A percentile compares a stretch with the other conserved stretches of the same genome.
phyloP scores from a whole-genome alignment of 2,113 vertebrate species.

The Clarias macrocephalus region DNA sequence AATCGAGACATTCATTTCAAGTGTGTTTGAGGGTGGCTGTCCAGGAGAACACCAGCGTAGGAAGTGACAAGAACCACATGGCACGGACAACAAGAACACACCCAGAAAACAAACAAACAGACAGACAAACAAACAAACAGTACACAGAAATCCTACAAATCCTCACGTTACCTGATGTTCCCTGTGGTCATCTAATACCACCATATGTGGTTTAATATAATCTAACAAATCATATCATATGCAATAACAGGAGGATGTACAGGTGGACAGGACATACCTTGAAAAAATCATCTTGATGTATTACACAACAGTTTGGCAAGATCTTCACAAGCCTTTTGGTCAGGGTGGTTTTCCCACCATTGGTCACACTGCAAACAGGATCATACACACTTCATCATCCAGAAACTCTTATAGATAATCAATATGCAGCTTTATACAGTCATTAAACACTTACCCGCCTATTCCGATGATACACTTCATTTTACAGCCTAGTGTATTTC shows the following conservation, averaged over 20 bases:
- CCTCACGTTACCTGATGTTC: slow-evolving; percentile 14
- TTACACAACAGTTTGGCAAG: slow-evolving; percentile 79
- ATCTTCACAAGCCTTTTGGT: slow-evolving; percentile 72
- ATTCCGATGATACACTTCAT: slow-evolving; percentile 80
- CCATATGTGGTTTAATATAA: not conserved
- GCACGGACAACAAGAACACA: slow-evolving; percentile 60
- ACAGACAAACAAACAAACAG: not conserved
- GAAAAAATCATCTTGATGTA: slow-evolving; percentile 82
- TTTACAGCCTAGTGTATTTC: slow-evolving; percentile 52
- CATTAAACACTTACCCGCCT: slow-evolving; percentile 69
- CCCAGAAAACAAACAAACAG: slow-evolving; percentile 14
- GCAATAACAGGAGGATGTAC: not conserved
- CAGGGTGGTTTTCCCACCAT: slow-evolving; percentile 81
- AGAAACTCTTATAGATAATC: not conserved
- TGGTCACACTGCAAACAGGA: slow-evolving; percentile 73
- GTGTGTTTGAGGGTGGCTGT: slow-evolving; percentile 66
- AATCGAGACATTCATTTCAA: slow-evolving; percentile 48
- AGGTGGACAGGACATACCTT: slow-evolving; percentile 67
- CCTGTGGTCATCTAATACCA: not conserved
- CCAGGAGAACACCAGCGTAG: slow-evolving; percentile 77
- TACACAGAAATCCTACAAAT: slow-evolving; percentile 35
- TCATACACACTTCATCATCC: not conserved
- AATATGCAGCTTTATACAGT: not conserved
- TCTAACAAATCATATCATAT: not conserved
- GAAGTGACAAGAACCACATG: slow-evolving; percentile 66